Conservation (phyloP, 2,113 vertebrate species). For the Planiliza haematocheilus region DNA sequence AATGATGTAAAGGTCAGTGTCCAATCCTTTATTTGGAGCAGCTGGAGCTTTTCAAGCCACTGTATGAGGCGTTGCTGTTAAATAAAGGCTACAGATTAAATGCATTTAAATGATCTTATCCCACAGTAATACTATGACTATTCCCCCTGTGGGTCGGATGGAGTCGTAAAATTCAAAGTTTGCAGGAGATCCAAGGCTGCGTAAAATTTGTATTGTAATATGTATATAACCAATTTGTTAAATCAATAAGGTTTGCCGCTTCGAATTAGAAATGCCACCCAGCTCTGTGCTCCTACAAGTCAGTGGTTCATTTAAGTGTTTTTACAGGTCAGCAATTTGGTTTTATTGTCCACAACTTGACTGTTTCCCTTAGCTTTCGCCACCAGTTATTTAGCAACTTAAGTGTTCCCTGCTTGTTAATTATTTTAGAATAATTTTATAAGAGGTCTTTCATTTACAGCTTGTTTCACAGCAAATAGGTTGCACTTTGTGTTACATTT, state of each 20-base stretch:
- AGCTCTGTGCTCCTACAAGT: too few species aligned
- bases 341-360: background rate
- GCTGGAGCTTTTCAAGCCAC: constrained; percentile 11
- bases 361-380: background rate
- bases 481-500: too few species aligned
- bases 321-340: background rate
- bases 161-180: background rate
- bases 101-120: background rate
- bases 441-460: background rate
- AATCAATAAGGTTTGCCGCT: background rate
- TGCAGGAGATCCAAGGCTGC: too few species aligned
- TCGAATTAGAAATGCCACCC: too few species aligned
- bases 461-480: background rate
- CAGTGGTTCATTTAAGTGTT: background rate
- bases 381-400: background rate
- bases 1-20: constrained; percentile 6
- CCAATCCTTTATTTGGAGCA: background rate
- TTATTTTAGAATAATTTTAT: background rate
- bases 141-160: background rate
- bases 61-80: constrained; percentile 9
- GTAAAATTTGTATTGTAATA: too few species aligned
- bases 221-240: background rate
- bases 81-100: background rate
- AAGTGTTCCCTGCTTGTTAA: background rate
- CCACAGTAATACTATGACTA: background rate